Percentiles rank a stretch among this genome's conserved stretches.
These are phyloP conservation scores for Chrysochloris asiatica DNA, from an alignment of 2,113 vertebrate genomes.

Conservation along the genomic window DNA sequence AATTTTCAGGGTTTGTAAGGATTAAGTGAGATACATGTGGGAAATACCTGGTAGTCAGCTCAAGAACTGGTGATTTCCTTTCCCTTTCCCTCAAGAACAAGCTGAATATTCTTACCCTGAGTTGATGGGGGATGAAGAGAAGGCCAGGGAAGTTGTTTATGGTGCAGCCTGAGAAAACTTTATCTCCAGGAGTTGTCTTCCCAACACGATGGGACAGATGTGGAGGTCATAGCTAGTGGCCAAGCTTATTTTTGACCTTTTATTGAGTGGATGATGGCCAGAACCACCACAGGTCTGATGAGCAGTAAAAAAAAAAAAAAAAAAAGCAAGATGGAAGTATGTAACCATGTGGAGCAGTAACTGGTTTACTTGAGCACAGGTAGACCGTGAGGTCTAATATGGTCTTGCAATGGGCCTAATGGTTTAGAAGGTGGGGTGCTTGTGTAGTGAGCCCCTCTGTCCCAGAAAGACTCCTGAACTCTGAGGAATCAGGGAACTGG, in stretches of 20 bases:
- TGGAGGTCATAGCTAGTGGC: too few relatives aligned
- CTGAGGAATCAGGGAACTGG: neutral
- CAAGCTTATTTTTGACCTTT: neutral
- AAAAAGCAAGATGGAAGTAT: neutral
- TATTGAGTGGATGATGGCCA: neutral
- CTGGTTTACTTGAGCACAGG: too few relatives aligned
- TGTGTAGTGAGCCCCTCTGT: neutral
- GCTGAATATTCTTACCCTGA: neutral
- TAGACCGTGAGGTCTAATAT: accelerated
- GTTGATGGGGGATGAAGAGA: neutral
- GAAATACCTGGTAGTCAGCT: neutral
- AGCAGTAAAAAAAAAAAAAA: neutral
- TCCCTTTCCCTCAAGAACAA: neutral
- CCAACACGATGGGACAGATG: accelerated
- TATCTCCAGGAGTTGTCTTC: neutral
- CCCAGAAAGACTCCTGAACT: neutral
- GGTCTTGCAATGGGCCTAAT: too few relatives aligned
- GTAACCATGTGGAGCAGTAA: neutral
- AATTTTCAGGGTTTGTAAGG: neutral
- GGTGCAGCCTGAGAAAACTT: neutral
- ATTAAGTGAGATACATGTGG: neutral
- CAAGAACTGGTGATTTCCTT: neutral
- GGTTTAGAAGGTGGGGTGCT: neutral
- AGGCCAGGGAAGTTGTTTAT: neutral
- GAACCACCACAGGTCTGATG: neutral